A percentile compares a stretch with the other conserved stretches of the same genome.
Evolutionary conservation across 2,113 vertebrate genomes (phyloP).

Genomic region (Empidonax alnorum): DNA sequence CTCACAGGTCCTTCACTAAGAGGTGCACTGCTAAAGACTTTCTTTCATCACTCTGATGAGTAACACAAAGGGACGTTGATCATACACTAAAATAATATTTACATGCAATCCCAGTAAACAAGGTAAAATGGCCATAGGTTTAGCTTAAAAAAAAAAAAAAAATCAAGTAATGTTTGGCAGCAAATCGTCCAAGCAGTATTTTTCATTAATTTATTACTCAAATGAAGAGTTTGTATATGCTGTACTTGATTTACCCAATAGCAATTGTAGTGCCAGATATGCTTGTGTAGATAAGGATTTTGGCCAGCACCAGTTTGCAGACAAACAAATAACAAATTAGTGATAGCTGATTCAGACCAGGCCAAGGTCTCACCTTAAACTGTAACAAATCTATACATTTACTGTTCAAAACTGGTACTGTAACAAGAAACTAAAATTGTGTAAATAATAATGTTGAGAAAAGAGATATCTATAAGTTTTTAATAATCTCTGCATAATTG

Average conservation of each 20-base stretch:
- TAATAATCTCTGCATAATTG: neutral
- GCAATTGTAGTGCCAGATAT: neutral
- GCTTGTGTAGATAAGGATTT: neutral
- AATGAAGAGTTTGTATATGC: neutral
- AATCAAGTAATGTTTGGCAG: neutral
- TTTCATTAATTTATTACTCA: neutral
- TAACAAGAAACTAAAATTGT: neutral
- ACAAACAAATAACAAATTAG: neutral
- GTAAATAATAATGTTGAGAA: neutral
- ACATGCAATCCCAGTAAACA: neutral
- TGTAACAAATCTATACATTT: neutral
- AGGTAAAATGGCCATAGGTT: neutral
- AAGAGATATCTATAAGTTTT: accelerated
- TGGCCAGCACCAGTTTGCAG: neutral
- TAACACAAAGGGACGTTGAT: neutral
- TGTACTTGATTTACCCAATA: neutral
- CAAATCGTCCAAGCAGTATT: neutral
- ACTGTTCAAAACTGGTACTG: neutral
- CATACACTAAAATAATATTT: neutral
- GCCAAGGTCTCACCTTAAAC: neutral
- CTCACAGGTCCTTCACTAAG: neutral
- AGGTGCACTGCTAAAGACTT: neutral
- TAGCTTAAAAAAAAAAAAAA: neutral
- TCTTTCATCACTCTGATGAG: neutral
- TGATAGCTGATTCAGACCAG: neutral